phyloP scores from a whole-genome alignment of 2,888 invertebrate species.

The Merodon equestris region DNA sequence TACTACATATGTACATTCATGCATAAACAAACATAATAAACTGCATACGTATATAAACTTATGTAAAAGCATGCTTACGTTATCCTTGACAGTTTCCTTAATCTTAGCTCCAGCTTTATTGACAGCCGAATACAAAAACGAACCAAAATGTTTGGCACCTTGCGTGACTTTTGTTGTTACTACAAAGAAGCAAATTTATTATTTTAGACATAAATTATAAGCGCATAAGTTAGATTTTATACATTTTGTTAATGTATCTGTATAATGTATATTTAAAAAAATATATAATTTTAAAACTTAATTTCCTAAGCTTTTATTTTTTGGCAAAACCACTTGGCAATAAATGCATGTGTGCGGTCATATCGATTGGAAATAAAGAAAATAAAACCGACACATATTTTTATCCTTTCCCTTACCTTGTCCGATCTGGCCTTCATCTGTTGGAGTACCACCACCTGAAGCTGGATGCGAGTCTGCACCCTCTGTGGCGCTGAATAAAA shows the following conservation, averaged over 20 bases:
- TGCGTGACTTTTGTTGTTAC: constrained; percentile 94
- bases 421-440: constrained; percentile 89
- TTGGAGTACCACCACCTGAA: constrained; percentile 87
- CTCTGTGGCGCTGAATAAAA: constrained; percentile 88
- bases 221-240: too few relatives aligned
- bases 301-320: too few relatives aligned
- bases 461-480: constrained; percentile 93
- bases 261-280: too few relatives aligned
- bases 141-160: constrained; percentile 93
- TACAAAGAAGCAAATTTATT: constrained; percentile 73
- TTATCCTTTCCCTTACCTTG: constrained; percentile 81
- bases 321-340: too few relatives aligned
- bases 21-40: too few relatives aligned
- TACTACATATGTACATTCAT: too few relatives aligned
- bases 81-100: constrained; percentile 97
- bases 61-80: constrained; percentile 83
- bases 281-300: too few relatives aligned
- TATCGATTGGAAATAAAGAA: too few relatives aligned
- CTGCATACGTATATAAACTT: too few relatives aligned
- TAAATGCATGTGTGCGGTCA: too few relatives aligned
- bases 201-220: too few relatives aligned
- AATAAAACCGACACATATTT: constrained; percentile 76
- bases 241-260: too few relatives aligned
- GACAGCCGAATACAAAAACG: constrained; percentile 95
- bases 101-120: constrained; percentile 98